phyloP scores from a whole-genome alignment of 1,140 invertebrate genomes.

The Andricus grossulariae region DNA sequence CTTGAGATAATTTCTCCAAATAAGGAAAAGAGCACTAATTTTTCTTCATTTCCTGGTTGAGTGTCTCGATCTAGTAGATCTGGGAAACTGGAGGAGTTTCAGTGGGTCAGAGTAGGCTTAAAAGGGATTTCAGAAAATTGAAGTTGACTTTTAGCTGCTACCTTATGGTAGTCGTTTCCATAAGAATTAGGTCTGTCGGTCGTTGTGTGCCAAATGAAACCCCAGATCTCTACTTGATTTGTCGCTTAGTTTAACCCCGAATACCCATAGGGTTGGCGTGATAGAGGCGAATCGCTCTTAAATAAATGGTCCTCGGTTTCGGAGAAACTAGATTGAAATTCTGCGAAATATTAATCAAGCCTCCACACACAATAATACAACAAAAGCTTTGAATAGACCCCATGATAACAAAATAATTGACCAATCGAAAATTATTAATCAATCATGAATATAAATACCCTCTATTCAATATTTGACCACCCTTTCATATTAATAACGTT shows the following conservation, averaged over 20 bases:
- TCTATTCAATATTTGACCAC: too few relatives aligned
- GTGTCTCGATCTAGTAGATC: neutral
- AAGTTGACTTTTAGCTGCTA: constrained; percentile 20
- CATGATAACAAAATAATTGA: too few relatives aligned
- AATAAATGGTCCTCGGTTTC: neutral
- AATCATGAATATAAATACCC: too few relatives aligned
- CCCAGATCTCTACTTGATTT: constrained; percentile 23
- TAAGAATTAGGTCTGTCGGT: constrained; percentile 17
- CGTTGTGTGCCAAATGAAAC: constrained; percentile 10
- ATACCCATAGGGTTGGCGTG: neutral
- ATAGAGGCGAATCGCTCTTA: neutral
- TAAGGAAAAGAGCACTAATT: neutral
- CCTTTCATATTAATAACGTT: too few relatives aligned
- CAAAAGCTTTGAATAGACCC: too few relatives aligned
- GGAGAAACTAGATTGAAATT: neutral
- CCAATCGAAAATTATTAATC: too few relatives aligned
- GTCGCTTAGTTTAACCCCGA: constrained; percentile 2
- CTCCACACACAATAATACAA: too few relatives aligned
- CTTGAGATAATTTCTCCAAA: constrained; percentile 2
- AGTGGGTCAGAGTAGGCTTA: constrained; percentile 25
- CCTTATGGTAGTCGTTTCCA: constrained; percentile 8
- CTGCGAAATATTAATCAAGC: too few relatives aligned
- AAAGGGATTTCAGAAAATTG: constrained; percentile 26
- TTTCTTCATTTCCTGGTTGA: neutral
- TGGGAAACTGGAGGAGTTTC: constrained; percentile 1